These are phyloP conservation scores for Vulpes vulpes DNA, from an alignment of 2,113 vertebrate species.

Conservation along the genomic window DNA sequence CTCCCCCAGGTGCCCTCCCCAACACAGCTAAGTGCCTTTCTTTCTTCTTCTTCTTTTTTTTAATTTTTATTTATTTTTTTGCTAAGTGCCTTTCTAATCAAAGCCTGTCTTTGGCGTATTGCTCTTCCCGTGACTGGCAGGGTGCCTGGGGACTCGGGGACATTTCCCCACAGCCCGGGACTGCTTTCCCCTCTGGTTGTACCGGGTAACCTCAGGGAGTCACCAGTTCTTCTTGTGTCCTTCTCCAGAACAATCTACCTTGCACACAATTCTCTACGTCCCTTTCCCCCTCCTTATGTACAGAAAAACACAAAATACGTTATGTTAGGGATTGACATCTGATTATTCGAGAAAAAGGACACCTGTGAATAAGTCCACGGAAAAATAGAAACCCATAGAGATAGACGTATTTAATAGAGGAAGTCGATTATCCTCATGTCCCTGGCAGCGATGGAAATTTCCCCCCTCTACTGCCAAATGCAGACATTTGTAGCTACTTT, in stretches of 20 bases:
- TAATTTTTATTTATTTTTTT: too few species aligned
- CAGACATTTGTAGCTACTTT: background rate
- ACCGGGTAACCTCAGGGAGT: background rate
- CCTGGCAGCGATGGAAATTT: background rate
- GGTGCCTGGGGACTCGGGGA: background rate
- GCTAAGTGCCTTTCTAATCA: background rate
- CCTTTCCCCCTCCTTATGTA: background rate
- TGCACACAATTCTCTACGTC: background rate
- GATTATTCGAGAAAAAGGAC: background rate
- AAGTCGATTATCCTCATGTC: background rate
- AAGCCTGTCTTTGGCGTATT: background rate
- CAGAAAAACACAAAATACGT: background rate
- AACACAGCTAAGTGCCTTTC: background rate
- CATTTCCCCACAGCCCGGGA: background rate
- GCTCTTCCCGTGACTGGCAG: background rate
- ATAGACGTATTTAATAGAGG: background rate
- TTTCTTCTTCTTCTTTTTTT: too few species aligned
- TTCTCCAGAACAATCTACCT: slow-evolving; percentile 1
- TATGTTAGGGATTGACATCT: background rate
- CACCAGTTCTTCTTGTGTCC: background rate
- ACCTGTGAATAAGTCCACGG: background rate
- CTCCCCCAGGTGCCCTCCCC: background rate
- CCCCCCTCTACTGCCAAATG: background rate
- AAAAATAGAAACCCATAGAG: background rate
- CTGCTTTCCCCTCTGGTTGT: background rate